phyloP scores from a whole-genome alignment of 2,113 vertebrate genomes.

The Sula dactylatra region DNA sequence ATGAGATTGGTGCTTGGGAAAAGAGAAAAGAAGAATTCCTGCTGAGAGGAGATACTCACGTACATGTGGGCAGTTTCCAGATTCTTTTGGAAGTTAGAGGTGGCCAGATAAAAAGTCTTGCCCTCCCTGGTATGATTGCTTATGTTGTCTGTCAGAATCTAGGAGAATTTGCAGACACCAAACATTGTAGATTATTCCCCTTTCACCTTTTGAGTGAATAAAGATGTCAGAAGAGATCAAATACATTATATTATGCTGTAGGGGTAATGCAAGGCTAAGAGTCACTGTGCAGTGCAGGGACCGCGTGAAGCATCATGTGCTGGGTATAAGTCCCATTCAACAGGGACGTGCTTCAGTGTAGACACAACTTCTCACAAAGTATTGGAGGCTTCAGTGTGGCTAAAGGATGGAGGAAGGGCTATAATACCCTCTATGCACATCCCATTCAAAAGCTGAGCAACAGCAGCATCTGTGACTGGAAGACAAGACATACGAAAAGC shows the following conservation, averaged over 20 bases:
- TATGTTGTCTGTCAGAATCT: background rate
- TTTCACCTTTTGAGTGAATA: background rate
- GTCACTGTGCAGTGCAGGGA: background rate
- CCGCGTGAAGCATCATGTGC: fast-evolving
- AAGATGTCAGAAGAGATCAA: background rate
- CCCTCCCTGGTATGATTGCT: background rate
- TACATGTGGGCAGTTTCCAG: background rate
- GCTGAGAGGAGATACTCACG: background rate
- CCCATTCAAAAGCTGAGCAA: background rate
- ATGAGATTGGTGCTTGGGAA: background rate
- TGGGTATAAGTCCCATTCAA: background rate
- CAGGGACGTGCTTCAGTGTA: background rate
- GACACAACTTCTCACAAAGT: background rate
- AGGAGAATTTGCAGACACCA: background rate
- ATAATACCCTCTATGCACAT: background rate
- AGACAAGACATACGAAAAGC: background rate
- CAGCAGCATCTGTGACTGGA: background rate
- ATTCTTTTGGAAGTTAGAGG: background rate
- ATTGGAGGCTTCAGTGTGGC: background rate
- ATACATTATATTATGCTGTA: background rate
- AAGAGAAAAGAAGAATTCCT: background rate
- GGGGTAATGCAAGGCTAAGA: background rate
- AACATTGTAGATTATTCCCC: background rate
- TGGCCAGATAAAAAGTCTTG: background rate
- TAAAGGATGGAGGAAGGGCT: background rate